These are phyloP conservation scores for Hoplostethus atlanticus DNA, from an alignment of 2,797 vertebrate genomes.

Conservation along the genomic window DNA sequence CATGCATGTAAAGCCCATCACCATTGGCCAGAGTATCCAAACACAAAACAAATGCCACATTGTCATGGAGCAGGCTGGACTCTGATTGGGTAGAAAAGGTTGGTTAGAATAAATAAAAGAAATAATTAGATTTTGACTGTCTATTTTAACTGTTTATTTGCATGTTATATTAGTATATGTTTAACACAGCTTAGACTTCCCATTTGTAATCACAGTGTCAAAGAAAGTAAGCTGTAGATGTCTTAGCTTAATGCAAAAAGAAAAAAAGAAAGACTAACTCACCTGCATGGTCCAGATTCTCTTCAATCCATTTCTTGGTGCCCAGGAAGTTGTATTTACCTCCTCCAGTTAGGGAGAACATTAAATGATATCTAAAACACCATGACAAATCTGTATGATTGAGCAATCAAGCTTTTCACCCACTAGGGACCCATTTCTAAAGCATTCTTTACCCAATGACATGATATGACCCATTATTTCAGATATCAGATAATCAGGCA, in stretches of 20 bases:
- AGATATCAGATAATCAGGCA: background rate
- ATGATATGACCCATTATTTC: background rate
- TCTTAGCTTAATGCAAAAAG: background rate
- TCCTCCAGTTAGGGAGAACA: constrained; percentile 87
- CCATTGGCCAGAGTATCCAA: constrained; percentile 85
- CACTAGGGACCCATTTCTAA: background rate
- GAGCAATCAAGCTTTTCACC: background rate
- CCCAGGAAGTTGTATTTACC: constrained; percentile 89
- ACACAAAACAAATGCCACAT: constrained; percentile 86
- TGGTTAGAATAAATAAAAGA: constrained; percentile 1
- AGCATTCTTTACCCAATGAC: background rate
- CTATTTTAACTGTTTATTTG: background rate
- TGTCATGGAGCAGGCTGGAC: constrained; percentile 87
- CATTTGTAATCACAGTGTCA: background rate
- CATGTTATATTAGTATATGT: background rate
- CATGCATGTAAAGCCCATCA: constrained; percentile 84
- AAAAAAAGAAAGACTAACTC: constrained; percentile 17
- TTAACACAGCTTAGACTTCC: background rate
- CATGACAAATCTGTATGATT: background rate
- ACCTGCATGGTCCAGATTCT: constrained; percentile 89
- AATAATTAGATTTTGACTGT: background rate
- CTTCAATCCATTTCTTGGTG: constrained; percentile 88
- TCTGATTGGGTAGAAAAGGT: constrained; percentile 67
- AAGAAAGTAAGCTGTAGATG: background rate
- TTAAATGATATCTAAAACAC: constrained; percentile 81